Evolutionary conservation across 2,888 invertebrate genomes (phyloP).

Genomic region (Limenitis camilla): DNA sequence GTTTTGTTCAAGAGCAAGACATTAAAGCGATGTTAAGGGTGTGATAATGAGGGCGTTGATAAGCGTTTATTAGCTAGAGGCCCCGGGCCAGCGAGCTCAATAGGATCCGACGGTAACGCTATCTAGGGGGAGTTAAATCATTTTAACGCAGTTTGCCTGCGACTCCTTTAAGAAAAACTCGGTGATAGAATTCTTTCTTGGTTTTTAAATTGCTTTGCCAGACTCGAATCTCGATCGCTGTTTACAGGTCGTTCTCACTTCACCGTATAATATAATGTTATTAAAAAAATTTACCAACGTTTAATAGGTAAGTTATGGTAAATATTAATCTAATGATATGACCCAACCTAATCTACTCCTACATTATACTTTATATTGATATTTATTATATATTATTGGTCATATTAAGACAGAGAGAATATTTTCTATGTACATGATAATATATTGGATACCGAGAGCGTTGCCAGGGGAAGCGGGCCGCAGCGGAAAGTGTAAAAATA

Average conservation of each 20-base stretch:
- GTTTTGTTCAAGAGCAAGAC: constrained; percentile 75
- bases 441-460: no score
- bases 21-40: constrained; percentile 76
- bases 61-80: constrained; percentile 73
- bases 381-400: no score
- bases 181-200: constrained; percentile 50
- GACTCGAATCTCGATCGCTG: constrained; percentile 33
- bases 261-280: constrained; percentile 24
- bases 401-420: no score
- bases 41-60: constrained; percentile 75
- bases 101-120: constrained; percentile 58
- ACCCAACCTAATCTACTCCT: no score
- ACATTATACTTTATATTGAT: no score
- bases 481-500: no score
- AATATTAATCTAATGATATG: no score
- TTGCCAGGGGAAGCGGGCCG: no score
- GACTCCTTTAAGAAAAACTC: constrained; percentile 60
- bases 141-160: constrained; percentile 67
- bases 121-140: constrained; percentile 72
- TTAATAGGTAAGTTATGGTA: no score
- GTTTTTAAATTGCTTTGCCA: constrained; percentile 48
- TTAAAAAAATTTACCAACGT: not conserved
- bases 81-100: constrained; percentile 54
- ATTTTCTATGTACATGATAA: no score
- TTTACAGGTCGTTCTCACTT: constrained; percentile 32